Evolutionary conservation across 2,113 vertebrate genomes (phyloP), one percentile per base, ranked within the genome.

Genomic region (Hemichromis elongatus): DNA sequence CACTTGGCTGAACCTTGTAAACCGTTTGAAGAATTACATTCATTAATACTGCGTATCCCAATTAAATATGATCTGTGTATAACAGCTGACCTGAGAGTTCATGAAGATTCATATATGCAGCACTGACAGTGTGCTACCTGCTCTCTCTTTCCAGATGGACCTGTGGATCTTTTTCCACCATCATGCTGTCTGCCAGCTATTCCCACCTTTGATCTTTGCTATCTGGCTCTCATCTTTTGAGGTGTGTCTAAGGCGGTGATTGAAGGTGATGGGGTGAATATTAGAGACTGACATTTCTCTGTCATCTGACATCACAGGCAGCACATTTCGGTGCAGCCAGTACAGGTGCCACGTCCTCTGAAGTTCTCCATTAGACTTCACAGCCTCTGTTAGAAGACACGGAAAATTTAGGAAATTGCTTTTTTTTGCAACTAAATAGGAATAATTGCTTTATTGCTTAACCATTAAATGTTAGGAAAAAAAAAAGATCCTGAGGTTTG

Each of bases 201-300:
- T 85, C 84, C 85, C 59, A 80, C 37, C 91, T 90, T 94, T 94
- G 90, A 93, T 93, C 89, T 89, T 66, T 83, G 86, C 85, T 84
- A 92, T 93, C 90, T 83, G 78, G 80, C 90, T 91, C 84, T 85
- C 79, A 83, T 90, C 85, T 86, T 68, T 83, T 88, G 78, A 85
- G 80, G 78, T 59, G 70, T 30, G 83, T 88, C 57, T 81, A 30
- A 11, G 73, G 77, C 55, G n/a, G 40, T 77, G 90, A 90, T 82
- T 86, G 92, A 92, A 90, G 85, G 90, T 89, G 89, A 92, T 81
- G 79, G 92, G 78, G 50, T 78, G 91, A 90, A 83, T 89, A 87
- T 93, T 82, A 85, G 63, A 93, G 68, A 18, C 40, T 89, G 89
- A 93, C 90, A 89, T 90, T 92, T 89, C 57, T 88, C 87, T 93